Conservation (phyloP, 2,888 invertebrate species). For the Aleiodes testaceus region DNA sequence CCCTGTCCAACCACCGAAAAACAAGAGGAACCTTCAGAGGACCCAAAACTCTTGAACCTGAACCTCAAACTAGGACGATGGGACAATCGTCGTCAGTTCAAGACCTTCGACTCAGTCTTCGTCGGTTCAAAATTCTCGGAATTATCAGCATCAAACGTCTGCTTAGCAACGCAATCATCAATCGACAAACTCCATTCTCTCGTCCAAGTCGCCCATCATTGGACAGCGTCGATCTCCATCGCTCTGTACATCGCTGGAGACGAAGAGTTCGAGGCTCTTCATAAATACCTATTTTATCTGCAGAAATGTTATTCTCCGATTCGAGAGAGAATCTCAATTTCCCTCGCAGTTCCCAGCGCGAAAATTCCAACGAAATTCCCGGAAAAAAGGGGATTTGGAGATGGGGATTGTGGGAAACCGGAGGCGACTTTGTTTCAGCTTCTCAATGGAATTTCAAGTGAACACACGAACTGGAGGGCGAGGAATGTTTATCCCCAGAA, state of each 20-base stretch:
- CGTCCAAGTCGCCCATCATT: slow-evolving; percentile 85
- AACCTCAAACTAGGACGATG: slow-evolving; percentile 83
- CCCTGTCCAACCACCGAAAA: slow-evolving; percentile 55
- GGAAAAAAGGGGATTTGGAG: slow-evolving; percentile 59
- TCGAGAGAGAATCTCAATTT: slow-evolving; percentile 83
- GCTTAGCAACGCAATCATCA: slow-evolving; percentile 90
- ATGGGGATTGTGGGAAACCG: slow-evolving; percentile 80
- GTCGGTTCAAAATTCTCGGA: slow-evolving; percentile 80
- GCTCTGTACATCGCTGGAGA: slow-evolving; percentile 87
- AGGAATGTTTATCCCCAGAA: slow-evolving; percentile 91
- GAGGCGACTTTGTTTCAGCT: slow-evolving; percentile 79
- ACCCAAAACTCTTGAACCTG: slow-evolving; percentile 71
- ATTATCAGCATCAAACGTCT: slow-evolving; percentile 78
- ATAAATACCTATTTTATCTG: slow-evolving; percentile 84
- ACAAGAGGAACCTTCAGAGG: slow-evolving; percentile 53
- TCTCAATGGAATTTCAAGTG: slow-evolving; percentile 77
- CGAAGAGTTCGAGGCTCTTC: slow-evolving; percentile 82
- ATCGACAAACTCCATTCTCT: slow-evolving; percentile 87
- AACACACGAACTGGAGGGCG: slow-evolving; percentile 82
- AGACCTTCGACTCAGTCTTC: slow-evolving; percentile 82
- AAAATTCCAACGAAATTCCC: slow-evolving; percentile 72
- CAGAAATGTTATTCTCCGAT: slow-evolving; percentile 83
- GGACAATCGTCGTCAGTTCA: slow-evolving; percentile 82
- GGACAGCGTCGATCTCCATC: slow-evolving; percentile 90
- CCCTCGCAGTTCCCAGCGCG: slow-evolving; percentile 81